A percentile compares a stretch with the other conserved stretches of the same genome.
phyloP scores from a whole-genome alignment of 2,888 invertebrate species.

The Mythimna pallens region DNA sequence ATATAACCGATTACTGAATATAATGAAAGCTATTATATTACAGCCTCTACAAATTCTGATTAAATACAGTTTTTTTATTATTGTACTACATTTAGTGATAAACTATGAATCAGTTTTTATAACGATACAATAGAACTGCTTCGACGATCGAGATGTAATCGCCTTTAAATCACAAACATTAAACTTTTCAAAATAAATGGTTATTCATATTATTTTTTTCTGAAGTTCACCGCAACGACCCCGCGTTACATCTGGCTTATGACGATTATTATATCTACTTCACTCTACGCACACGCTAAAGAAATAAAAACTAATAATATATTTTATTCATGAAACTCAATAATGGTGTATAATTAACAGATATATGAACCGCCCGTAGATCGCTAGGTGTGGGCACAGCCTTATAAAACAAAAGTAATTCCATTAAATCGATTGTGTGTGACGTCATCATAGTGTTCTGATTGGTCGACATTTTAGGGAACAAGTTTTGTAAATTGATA shows the following conservation, averaged over 20 bases:
- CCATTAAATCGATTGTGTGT: constrained; percentile 38
- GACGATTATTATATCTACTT: constrained; percentile 12
- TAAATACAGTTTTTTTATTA: constrained; percentile 41
- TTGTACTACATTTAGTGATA: constrained; percentile 33
- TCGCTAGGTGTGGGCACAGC: constrained; percentile 64
- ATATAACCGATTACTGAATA: constrained; percentile 52
- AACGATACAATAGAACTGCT: constrained; percentile 31
- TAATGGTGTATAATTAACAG: constrained; percentile 26
- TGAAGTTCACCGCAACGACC: constrained; percentile 8
- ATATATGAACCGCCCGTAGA: constrained; percentile 58
- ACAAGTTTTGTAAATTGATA: constrained; percentile 76
- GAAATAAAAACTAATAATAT: constrained; percentile 7
- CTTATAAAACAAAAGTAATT: constrained; percentile 56
- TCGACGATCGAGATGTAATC: constrained; percentile 46
- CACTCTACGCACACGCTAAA: constrained; percentile 7
- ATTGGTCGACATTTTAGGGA: constrained; percentile 72
- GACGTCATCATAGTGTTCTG: constrained; percentile 55
- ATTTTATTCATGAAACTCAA: constrained; percentile 27
- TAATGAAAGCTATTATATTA: constrained; percentile 43
- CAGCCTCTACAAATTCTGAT: constrained; percentile 42
- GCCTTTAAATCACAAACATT: constrained; percentile 28
- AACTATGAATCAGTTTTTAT: constrained; percentile 36
- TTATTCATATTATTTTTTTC: constrained; percentile 31
- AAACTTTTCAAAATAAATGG: constrained; percentile 26
- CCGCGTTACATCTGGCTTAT: constrained; percentile 22